Base-by-base conservation (phyloP, 2,113 vertebrate species). In the Leucoraja erinaceus region DNA sequence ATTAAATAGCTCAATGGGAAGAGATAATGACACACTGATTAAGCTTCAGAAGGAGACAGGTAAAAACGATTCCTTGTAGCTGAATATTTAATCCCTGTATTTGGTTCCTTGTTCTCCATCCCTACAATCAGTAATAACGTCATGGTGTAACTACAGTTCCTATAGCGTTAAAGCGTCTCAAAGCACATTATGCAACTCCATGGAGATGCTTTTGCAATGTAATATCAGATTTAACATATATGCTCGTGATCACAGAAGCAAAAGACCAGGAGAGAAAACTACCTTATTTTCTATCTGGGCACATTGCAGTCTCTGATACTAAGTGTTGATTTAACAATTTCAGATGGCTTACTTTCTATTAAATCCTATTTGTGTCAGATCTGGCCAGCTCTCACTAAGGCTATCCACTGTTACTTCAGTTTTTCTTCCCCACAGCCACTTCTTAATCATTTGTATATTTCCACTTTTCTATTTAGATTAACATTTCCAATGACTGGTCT, bases 191-290 rank as follows among this genome's bases (percentile, higher is more conserved):
- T 59, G 61, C 61, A 56, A 25, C 81, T 86, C 25, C 56, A 59
- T 86, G 25, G 22, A 86, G 28, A 1, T 61, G 54, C n/a, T 59
- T 86, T 38, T 47, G 38, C 81, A 61, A 86, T 31, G 14, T 86
- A 84, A 86, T n/a, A 25, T 59, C 81, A 86, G 56, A 86, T 86
- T 86, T 86, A 61, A 68, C 25, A 86, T 61, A n/a, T 61, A 84
- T 84, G 81, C 56, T 11, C 28, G 56, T 25, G 4, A 86, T 20
- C 78, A 59, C 11, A 84, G 25, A 59, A 84, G 5, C 25, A n/a
- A 61, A 86, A 5, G 12, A 86, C 59, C 56, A 61, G 61, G 81
- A 59, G 54, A 84, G 4, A 61, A 84, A 16, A 6, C 11, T 16
- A 68, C 66, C 66, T 68, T 68, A 68, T 68, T 16, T 68, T 68